Evolutionary conservation across 2,113 vertebrate species (phyloP), one percentile per base, ranked within the genome.

Genomic region (Delphinapterus leucas): DNA sequence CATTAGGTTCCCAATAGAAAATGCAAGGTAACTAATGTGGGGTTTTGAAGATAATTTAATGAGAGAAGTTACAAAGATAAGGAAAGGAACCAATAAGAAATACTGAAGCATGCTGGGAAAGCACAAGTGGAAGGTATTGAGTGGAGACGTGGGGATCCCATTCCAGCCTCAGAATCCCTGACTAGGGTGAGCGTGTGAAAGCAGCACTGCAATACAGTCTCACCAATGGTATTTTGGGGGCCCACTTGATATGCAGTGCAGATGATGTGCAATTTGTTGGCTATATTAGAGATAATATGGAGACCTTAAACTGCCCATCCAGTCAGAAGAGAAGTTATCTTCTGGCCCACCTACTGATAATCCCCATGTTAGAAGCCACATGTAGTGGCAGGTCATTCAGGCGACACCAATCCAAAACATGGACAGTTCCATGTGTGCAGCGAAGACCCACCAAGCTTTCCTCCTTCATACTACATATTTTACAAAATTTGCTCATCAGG

Each of bases 201-300:
- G 99, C 94, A 99, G 99, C 97, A 99, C 99, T n/a, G 99, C 99
- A 97, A 98, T 98, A 94, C 99, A 99, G 92, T 99, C 99, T 83
- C 98, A 99, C 76, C 99, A 99, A 4, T 99, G 99, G 99, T 99
- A 99, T 98, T 99, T 99, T 13, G 99, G 99, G 99, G 99, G 99
- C n/a, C 99, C 99, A 94, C 99, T 99, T 2, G 99, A 99, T 98
- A 99, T 99, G 99, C 99, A 99, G 0, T 99, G 99, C 94, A 99
- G 99, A 84, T 98, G 99, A 97, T 99, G 99, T 63, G 99, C 99
- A 36, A 99, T 99, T 95, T 99, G 99, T 97, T 99, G 99, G 99
- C 99, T 99, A 98, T 99, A 99, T 97, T 99, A 99, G 99, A 99
- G 99, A 98, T 99, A 99, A 97, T 99, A 99, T 0, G 99, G 99